A percentile compares a stretch with the other conserved stretches of the same genome.
Evolutionary conservation across 2,888 invertebrate genomes (phyloP).

Genomic region (Actias luna): DNA sequence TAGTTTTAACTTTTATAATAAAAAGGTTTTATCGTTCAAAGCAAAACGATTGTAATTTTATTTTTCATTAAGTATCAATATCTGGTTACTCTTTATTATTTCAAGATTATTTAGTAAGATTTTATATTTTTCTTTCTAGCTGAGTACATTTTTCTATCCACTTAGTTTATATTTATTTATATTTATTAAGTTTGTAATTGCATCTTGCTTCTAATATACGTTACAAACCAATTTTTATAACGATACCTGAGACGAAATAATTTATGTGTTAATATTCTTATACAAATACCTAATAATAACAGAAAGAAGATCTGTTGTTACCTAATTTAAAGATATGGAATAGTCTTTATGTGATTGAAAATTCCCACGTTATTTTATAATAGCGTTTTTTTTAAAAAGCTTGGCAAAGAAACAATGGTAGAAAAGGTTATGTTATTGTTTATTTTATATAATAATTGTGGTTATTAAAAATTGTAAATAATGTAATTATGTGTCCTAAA

Average conservation of each 20-base stretch:
- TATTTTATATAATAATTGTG: not conserved
- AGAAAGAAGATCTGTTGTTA: not conserved
- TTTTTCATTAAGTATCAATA: no score
- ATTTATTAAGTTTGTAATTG: not conserved
- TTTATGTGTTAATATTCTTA: not conserved
- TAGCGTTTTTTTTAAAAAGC: not conserved
- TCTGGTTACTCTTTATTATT: no score
- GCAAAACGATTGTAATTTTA: no score
- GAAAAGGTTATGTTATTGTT: not conserved
- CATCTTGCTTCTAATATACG: not conserved
- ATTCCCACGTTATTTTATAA: not conserved
- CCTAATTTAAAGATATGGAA: not conserved
- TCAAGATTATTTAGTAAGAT: no score
- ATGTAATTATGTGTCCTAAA: no score
- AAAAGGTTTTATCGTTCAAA: no score
- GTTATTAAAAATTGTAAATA: no score
- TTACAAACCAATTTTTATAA: not conserved
- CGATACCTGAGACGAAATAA: not conserved
- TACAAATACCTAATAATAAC: not conserved
- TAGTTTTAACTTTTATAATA: no score
- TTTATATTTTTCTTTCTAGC: no score
- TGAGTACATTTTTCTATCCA: no score
- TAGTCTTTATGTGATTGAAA: not conserved
- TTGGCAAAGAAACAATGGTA: not conserved
- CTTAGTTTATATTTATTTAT: not conserved